phyloP scores from a whole-genome alignment of 2,797 vertebrate genomes.

The Fratercula arctica region DNA sequence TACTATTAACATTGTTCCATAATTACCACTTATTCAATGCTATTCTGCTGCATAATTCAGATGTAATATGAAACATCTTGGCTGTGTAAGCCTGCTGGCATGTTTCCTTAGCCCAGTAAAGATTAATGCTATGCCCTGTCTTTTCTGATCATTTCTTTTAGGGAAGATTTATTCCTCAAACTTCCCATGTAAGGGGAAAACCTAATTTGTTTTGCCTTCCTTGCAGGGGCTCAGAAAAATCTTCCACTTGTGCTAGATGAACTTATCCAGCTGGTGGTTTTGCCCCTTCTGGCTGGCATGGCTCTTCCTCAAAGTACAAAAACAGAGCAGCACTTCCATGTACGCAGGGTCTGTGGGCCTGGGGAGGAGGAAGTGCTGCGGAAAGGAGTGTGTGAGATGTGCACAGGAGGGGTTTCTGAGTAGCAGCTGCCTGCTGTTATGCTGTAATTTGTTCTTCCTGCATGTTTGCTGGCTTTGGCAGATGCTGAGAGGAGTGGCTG shows the following conservation, averaged over 20 bases:
- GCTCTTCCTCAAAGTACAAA: background rate
- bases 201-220: background rate
- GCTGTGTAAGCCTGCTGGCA: background rate
- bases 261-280: background rate
- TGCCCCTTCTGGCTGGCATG: background rate
- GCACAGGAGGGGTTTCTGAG: background rate
- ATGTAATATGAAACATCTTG: constrained; percentile 20
- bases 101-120: background rate
- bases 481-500: background rate
- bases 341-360: background rate
- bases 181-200: background rate
- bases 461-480: background rate
- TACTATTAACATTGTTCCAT: background rate
- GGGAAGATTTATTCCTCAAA: background rate
- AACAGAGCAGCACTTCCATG: background rate
- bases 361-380: background rate
- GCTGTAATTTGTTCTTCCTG: background rate
- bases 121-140: background rate
- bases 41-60: constrained; percentile 49
- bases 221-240: background rate
- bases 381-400: background rate
- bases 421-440: background rate
- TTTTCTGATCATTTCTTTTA: background rate
- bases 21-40: background rate
- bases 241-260: background rate